phyloP scores from a whole-genome alignment of 2,797 vertebrate species.

The Pseudochaenichthys georgianus region DNA sequence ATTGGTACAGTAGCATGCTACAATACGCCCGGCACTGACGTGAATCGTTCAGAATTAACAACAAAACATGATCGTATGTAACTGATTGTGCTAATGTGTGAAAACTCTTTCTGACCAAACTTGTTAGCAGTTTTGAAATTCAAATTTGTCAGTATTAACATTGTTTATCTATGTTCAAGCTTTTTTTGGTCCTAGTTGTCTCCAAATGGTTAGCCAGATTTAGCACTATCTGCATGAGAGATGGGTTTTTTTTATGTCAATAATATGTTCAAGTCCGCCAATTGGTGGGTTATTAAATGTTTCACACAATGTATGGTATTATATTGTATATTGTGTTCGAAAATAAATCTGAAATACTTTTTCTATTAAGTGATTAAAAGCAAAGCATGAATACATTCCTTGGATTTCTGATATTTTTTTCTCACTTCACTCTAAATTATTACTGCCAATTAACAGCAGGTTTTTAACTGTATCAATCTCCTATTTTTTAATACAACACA shows the following conservation, averaged over 20 bases:
- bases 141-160: slow-evolving; percentile 90
- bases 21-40: slow-evolving; percentile 86
- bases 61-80: slow-evolving; percentile 91
- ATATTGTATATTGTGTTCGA: slow-evolving; percentile 98
- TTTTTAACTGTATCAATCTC: not conserved
- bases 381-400: slow-evolving; percentile 91
- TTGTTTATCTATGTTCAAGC: slow-evolving; percentile 91
- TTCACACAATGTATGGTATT: slow-evolving; percentile 98
- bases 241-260: slow-evolving; percentile 89
- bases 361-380: slow-evolving; percentile 99
- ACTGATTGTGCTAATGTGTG: slow-evolving; percentile 91
- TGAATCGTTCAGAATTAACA: slow-evolving; percentile 87
- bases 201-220: slow-evolving; percentile 89
- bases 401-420: slow-evolving; percentile 38
- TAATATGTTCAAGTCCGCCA: slow-evolving; percentile 85
- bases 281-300: slow-evolving; percentile 91
- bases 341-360: slow-evolving; percentile 97
- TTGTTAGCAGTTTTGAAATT: slow-evolving; percentile 90
- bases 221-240: slow-evolving; percentile 95
- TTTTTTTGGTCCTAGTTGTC: slow-evolving; percentile 90
- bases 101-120: slow-evolving; percentile 93
- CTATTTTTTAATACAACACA: not conserved
- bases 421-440: not conserved
- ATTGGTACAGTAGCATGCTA: slow-evolving; percentile 83
- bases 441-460: not conserved